Base-by-base conservation (phyloP, 2,113 vertebrate genomes). In the Hypocryptadius cinnamomeus region DNA sequence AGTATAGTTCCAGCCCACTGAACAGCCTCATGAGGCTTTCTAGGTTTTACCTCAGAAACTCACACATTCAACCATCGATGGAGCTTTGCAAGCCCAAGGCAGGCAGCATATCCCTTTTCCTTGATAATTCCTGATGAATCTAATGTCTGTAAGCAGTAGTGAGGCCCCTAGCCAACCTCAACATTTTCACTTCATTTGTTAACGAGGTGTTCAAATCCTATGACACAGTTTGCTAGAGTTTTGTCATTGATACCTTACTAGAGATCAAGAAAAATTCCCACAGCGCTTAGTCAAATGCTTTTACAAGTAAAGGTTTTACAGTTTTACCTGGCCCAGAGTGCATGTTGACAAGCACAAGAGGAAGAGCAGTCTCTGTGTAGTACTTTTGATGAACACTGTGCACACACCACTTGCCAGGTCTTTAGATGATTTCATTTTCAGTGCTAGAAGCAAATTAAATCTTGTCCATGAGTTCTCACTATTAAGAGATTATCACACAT, bases 361-460 rank as follows among this genome's bases (percentile, higher is more conserved):
- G 61, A 87, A 71, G 35, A 60, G 21, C 63, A 80, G 20, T 51
- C 79, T 40, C 50, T 69, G 0, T 54, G 42, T 44, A 73, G 69
- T 30, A n/a, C 10, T 57, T 85, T 59, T 87, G 68, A 76, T 53
- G 39, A 91, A 18, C 22, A 7, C 14, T 60, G 7, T 23, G 63
- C 17, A 54, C 12, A 72, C 12, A n/a, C 27, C 9, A 44, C 24
- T 89, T 87, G 85, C 50, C 59, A 64, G 51, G 35, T 77, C 59
- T 45, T 66, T 22, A 48, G 56, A 91, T 18, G 4, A 85, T 48
- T 77, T 83, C n/a, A 70, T 71, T 77, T 61, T 92, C 64, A 69
- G 66, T 45, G 28, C 40, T 90, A 68, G 51, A 85, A 68, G 51
- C n/a, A 93, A 88, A 86, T 53, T 68, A 88, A 88, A 66, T 64